Conservation (phyloP, 2,113 vertebrate genomes). For the Phrynosoma platyrhinos region DNA sequence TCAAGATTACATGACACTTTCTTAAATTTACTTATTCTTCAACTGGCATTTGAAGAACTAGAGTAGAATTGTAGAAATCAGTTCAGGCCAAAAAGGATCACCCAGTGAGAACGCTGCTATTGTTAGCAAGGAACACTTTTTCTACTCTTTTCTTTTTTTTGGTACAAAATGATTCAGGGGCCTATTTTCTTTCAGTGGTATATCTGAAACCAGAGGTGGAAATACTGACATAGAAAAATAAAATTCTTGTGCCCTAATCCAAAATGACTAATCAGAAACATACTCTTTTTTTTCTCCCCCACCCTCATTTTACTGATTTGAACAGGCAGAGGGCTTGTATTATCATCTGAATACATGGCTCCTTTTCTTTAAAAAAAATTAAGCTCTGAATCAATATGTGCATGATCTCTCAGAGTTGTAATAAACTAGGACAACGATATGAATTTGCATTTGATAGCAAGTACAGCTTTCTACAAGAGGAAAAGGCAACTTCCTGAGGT, state of each 20-base stretch:
- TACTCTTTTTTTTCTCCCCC: not conserved
- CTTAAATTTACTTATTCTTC: not conserved
- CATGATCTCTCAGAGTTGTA: not conserved
- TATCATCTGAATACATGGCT: not conserved
- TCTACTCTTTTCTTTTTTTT: not conserved
- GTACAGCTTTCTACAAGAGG: too few species aligned
- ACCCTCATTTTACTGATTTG: not conserved
- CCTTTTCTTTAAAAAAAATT: not conserved
- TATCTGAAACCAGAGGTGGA: not conserved
- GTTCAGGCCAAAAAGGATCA: not conserved
- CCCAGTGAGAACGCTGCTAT: not conserved
- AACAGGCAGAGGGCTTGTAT: not conserved
- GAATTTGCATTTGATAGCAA: not conserved
- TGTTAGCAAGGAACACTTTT: not conserved
- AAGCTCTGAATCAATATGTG: not conserved
- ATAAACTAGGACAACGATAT: not conserved
- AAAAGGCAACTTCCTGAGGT: too few species aligned
- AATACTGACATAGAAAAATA: not conserved
- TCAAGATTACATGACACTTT: not conserved
- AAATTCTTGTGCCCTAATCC: not conserved
- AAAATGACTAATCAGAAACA: not conserved
- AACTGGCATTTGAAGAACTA: not conserved
- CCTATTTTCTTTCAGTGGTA: slow-evolving; percentile 3
- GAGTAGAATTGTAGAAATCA: not conserved
- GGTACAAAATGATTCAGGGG: not conserved